Percentiles rank a stretch among this genome's conserved stretches.
These are phyloP conservation scores for Coracias cyanogaster DNA, from an alignment of 2,797 vertebrate species.

Conservation along the genomic window DNA sequence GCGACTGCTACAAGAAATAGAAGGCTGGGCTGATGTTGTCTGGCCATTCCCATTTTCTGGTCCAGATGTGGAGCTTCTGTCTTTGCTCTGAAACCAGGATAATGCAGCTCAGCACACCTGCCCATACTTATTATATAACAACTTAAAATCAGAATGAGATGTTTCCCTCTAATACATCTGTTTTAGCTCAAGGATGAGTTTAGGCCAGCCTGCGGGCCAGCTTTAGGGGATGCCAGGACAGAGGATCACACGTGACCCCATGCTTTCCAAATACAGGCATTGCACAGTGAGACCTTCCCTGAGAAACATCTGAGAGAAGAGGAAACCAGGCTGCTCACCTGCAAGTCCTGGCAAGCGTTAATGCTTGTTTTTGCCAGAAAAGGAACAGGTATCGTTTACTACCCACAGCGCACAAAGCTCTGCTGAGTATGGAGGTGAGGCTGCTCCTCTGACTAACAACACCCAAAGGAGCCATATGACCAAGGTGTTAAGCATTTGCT, in stretches of 20 bases:
- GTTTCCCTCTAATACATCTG: background rate
- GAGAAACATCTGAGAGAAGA: background rate
- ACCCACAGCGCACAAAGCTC: background rate
- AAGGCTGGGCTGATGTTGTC: background rate
- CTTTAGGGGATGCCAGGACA: background rate
- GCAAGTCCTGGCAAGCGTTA: conserved; percentile 51
- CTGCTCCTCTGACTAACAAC: background rate
- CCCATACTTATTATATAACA: background rate
- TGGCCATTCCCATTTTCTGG: background rate
- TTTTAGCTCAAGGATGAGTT: background rate
- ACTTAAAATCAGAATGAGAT: background rate
- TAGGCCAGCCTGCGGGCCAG: background rate
- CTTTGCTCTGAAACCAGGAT: background rate
- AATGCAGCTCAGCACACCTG: background rate
- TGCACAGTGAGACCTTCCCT: background rate
- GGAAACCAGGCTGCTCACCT: background rate
- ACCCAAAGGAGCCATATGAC: background rate
- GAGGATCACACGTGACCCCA: rapidly evolving
- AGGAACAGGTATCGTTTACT: conserved; percentile 21
- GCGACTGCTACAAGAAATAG: background rate
- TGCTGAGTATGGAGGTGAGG: background rate
- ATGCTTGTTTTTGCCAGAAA: conserved; percentile 56
- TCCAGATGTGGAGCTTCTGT: background rate
- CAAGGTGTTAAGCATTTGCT: background rate
- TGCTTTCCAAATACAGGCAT: background rate